A percentile compares a stretch with the other conserved stretches of the same genome.
Conservation (phyloP, 1,140 invertebrate species). For the Homarus americanus region DNA sequence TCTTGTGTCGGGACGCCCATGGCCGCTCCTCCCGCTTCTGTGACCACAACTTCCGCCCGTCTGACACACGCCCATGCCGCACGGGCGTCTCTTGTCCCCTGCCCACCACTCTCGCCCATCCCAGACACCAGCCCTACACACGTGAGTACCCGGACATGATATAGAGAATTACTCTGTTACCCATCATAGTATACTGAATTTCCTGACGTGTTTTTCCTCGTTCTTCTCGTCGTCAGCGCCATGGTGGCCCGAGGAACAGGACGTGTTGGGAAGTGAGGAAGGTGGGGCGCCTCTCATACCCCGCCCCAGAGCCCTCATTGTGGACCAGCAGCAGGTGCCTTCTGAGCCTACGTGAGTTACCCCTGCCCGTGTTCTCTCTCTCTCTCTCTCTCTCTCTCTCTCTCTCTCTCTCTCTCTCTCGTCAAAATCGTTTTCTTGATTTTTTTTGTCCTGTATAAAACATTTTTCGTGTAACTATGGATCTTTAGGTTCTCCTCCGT, state of each 20-base stretch:
- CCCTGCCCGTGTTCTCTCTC: neutral
- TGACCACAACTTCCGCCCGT: slow-evolving; percentile 80
- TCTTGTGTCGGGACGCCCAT: slow-evolving; percentile 85
- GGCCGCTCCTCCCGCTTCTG: slow-evolving; percentile 80
- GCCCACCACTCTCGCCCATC: slow-evolving; percentile 46
- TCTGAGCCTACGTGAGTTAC: slow-evolving; percentile 55
- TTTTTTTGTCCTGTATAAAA: no score
- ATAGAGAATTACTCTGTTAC: no score
- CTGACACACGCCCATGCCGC: slow-evolving; percentile 82
- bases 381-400: neutral
- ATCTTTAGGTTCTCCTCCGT: no score
- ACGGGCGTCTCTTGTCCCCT: slow-evolving; percentile 83
- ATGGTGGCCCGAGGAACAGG: slow-evolving; percentile 60
- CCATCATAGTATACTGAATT: no score
- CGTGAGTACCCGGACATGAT: slow-evolving; percentile 53
- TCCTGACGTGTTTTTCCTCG: no score
- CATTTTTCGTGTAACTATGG: no score
- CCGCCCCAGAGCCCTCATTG: slow-evolving; percentile 37
- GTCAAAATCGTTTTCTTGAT: no score
- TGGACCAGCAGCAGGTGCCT: slow-evolving; percentile 54
- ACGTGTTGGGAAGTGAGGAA: slow-evolving; percentile 51
- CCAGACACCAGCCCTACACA: slow-evolving; percentile 58
- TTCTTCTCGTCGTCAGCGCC: slow-evolving; percentile 15
- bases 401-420: neutral
- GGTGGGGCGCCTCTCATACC: slow-evolving; percentile 37